Conservation (phyloP, 2,888 invertebrate species). For the Amaurobius ferox region DNA sequence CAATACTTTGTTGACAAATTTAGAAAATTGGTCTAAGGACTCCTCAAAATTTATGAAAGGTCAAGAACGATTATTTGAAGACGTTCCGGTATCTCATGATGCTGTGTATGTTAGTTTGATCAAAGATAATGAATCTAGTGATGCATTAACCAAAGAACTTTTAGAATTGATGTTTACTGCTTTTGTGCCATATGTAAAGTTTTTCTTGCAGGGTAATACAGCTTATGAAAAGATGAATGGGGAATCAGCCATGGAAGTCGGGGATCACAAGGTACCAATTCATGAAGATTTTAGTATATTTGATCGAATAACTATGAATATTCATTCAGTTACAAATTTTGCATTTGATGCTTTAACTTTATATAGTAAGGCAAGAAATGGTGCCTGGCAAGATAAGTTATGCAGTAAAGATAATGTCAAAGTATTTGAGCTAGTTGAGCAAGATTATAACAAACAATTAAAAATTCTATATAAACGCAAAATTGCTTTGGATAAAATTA, state of each 20-base stretch:
- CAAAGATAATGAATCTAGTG: conserved; percentile 62
- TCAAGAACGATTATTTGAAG: conserved; percentile 66
- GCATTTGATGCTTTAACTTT: conserved; percentile 53
- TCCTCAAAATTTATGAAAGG: conserved; percentile 67
- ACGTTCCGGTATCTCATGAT: conserved; percentile 69
- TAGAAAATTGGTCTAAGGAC: conserved; percentile 66
- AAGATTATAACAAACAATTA: conserved; percentile 46
- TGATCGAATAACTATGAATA: conserved; percentile 59
- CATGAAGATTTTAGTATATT: conserved; percentile 58
- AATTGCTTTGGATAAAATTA: conserved; percentile 33
- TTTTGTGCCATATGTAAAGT: conserved; percentile 43
- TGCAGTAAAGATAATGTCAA: conserved; percentile 47
- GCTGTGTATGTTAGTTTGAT: conserved; percentile 65
- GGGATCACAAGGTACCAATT: conserved; percentile 19
- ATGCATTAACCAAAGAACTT: conserved; percentile 59
- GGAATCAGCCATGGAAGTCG: conserved; percentile 29
- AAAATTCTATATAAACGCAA: conserved; percentile 53
- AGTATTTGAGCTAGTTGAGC: conserved; percentile 41
- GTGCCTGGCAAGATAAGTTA: conserved; percentile 58
- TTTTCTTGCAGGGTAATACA: conserved; percentile 35
- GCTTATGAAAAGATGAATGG: conserved; percentile 41
- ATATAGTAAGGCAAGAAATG: conserved; percentile 60
- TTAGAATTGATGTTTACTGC: conserved; percentile 63
- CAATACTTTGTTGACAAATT: conserved; percentile 35
- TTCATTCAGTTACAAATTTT: conserved; percentile 54